A percentile compares a stretch with the other conserved stretches of the same genome.
Evolutionary conservation across 64 coral and sea anemone genomes (phyloP).

Genomic region (Dendrophyllia cribrosa): DNA sequence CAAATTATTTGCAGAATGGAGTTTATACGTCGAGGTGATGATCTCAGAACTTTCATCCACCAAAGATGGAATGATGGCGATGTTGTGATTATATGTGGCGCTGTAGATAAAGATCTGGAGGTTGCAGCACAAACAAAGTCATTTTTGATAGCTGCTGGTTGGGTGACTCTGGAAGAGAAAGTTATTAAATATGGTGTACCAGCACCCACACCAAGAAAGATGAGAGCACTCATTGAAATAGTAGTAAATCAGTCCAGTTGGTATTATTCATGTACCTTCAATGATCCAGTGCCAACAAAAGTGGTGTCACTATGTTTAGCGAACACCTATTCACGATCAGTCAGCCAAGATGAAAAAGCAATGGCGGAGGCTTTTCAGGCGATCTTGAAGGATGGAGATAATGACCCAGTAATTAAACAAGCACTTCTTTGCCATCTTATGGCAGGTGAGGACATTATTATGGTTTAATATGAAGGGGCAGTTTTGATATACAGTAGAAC

Average conservation of each 20-base stretch:
- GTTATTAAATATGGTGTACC: slow-evolving; percentile 63
- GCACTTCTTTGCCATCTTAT: slow-evolving; percentile 62
- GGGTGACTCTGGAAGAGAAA: slow-evolving; percentile 8
- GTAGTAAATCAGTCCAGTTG: slow-evolving; percentile 59
- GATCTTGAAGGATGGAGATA: slow-evolving; percentile 37
- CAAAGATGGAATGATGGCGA: not conserved
- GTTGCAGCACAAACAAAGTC: slow-evolving; percentile 60
- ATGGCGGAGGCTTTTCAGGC: slow-evolving; percentile 34
- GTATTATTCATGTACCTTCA: slow-evolving; percentile 42
- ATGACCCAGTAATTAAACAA: slow-evolving; percentile 13
- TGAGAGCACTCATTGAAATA: slow-evolving; percentile 36
- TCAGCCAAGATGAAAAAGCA: not conserved
- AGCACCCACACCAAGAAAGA: slow-evolving; percentile 40
- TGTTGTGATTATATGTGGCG: slow-evolving; percentile 57
- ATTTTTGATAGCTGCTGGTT: slow-evolving; percentile 59
- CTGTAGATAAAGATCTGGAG: slow-evolving; percentile 43
- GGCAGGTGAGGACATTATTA: slow-evolving; percentile 56
- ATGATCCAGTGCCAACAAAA: slow-evolving; percentile 57
- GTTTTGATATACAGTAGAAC: too few species aligned
- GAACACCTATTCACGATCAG: not conserved
- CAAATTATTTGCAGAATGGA: not conserved
- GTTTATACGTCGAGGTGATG: not conserved
- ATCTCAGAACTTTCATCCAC: not conserved
- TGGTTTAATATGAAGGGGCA: too few species aligned
- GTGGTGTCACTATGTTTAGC: slow-evolving; percentile 33